These are phyloP conservation scores for Ridgeia piscesae DNA, from an alignment of 1,140 invertebrate genomes.

Conservation along the genomic window DNA sequence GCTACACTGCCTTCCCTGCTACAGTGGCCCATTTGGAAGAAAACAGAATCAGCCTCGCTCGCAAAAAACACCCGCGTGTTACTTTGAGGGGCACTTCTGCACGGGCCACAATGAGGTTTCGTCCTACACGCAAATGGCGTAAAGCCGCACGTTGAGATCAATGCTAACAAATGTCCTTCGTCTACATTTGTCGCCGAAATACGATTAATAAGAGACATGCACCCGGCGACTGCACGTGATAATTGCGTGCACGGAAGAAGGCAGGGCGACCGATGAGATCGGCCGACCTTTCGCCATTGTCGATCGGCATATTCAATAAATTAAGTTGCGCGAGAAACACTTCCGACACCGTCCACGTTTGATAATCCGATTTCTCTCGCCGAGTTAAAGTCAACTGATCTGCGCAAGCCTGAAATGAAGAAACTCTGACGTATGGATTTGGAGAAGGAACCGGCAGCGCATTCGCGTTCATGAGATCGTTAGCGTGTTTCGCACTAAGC, in stretches of 20 bases:
- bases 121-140: not conserved
- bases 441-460: not conserved
- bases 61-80: not conserved
- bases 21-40: not conserved
- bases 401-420: not conserved
- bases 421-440: not conserved
- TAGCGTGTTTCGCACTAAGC: not conserved
- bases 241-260: not conserved
- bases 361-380: not conserved
- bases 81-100: not conserved
- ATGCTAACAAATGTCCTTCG: slow-evolving; percentile 5
- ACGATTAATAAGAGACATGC: not conserved
- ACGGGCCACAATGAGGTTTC: not conserved
- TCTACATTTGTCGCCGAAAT: not conserved
- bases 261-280: not conserved
- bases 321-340: not conserved
- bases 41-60: not conserved
- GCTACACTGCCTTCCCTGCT: no score
- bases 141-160: not conserved
- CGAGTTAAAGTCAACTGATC: not conserved
- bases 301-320: slow-evolving; percentile 5
- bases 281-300: not conserved
- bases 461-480: not conserved
- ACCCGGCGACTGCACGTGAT: not conserved
- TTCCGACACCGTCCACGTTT: not conserved